A percentile compares a stretch with the other conserved stretches of the same genome.
phyloP scores from a whole-genome alignment of 2,888 invertebrate genomes.

The Corbicula japonica region DNA sequence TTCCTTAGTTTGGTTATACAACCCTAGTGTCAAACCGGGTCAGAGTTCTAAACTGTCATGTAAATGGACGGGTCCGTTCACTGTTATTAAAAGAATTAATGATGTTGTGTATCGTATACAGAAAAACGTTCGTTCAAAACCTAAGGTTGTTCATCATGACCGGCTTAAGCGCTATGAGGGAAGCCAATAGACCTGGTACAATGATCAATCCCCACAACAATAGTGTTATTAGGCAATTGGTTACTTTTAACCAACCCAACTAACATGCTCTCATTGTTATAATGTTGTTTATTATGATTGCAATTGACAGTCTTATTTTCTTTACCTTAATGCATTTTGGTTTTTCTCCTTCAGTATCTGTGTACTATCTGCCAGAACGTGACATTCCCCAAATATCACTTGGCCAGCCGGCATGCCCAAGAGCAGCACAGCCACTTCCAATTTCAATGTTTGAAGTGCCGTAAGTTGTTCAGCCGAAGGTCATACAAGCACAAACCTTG shows the following conservation, averaged over 20 bases:
- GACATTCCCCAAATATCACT: slow-evolving; percentile 4
- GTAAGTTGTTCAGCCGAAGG: no score
- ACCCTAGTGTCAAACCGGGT: no score
- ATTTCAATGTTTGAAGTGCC: background rate
- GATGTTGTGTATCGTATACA: slow-evolving; percentile 30
- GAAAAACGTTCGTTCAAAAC: background rate
- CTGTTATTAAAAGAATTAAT: slow-evolving; percentile 17
- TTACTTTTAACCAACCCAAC: background rate
- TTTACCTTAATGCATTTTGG: background rate
- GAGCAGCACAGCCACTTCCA: background rate
- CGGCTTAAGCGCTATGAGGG: slow-evolving; percentile 16
- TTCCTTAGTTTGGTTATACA: no score
- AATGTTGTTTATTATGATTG: background rate
- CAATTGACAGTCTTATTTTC: background rate
- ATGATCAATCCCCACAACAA: background rate
- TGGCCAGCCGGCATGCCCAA: background rate
- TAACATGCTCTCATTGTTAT: background rate
- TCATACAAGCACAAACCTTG: no score
- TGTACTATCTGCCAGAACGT: slow-evolving; percentile 7
- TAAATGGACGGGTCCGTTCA: slow-evolving; percentile 30
- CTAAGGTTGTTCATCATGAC: slow-evolving; percentile 40
- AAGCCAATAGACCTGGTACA: background rate
- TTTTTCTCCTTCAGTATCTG: slow-evolving; percentile 6
- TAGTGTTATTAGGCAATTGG: background rate
- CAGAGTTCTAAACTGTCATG: no score